Conservation (phyloP, 2,888 invertebrate species). For the Mimumesa dahlbomi region DNA sequence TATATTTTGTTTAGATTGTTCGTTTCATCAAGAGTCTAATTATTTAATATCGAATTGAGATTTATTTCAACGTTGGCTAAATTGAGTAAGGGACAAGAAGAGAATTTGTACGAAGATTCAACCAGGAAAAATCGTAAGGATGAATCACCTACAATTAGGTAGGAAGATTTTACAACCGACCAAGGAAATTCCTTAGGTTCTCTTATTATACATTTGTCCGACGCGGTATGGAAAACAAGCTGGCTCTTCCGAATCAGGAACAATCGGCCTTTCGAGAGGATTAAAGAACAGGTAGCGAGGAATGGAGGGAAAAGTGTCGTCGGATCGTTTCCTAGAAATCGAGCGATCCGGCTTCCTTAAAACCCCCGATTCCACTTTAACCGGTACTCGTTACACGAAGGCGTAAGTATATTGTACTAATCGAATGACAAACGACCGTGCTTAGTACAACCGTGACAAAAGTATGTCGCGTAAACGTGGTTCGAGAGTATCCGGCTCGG, state of each 20-base stretch:
- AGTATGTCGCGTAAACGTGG: constrained; percentile 29
- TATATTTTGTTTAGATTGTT: too few relatives aligned
- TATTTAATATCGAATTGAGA: too few relatives aligned
- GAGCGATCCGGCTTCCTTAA: too few relatives aligned
- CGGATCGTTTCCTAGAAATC: background rate
- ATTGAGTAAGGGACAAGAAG: background rate
- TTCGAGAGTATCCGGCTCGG: constrained; percentile 12
- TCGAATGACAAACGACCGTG: constrained; percentile 18
- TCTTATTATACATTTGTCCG: background rate
- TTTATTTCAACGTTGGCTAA: too few relatives aligned
- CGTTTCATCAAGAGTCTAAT: too few relatives aligned
- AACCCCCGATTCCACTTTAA: too few relatives aligned
- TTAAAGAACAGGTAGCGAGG: background rate
- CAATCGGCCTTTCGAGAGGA: background rate
- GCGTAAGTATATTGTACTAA: too few relatives aligned
- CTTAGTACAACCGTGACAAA: constrained; percentile 20
- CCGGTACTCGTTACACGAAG: too few relatives aligned
- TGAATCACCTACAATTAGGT: constrained; percentile 20
- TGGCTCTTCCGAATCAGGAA: constrained; percentile 10
- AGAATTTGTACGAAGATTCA: background rate
- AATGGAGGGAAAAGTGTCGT: background rate
- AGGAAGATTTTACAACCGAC: constrained; percentile 14
- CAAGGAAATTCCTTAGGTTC: constrained; percentile 15
- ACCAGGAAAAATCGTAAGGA: constrained; percentile 2
- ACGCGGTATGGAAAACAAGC: constrained; percentile 21